These are phyloP conservation scores for Apis dorsata DNA, from an alignment of 1,140 invertebrate species.

Conservation along the genomic window DNA sequence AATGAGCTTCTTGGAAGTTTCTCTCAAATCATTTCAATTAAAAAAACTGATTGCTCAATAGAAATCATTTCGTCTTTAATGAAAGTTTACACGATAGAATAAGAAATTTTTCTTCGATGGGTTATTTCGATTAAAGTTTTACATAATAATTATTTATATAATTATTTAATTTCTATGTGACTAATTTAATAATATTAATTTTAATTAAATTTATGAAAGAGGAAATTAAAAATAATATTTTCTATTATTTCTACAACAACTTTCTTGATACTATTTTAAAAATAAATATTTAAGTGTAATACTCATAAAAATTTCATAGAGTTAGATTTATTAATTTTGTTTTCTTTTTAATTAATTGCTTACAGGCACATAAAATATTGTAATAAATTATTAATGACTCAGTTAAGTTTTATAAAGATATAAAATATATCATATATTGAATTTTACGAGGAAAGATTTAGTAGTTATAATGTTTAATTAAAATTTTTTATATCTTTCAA, in stretches of 20 bases:
- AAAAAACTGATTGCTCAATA: conserved; percentile 56
- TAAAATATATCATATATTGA: no score
- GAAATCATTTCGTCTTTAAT: conserved; percentile 48
- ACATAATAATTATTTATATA: not conserved
- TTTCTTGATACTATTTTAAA: not conserved
- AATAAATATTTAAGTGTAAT: not conserved
- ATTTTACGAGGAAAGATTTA: no score
- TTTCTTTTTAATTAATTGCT: no score
- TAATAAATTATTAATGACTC: no score
- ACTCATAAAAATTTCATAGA: no score
- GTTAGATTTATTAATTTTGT: no score
- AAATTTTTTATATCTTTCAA: no score
- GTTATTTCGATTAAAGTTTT: not conserved
- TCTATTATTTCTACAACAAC: not conserved
- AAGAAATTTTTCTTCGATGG: not conserved
- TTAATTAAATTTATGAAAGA: not conserved
- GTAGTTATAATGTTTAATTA: no score
- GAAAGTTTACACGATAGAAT: conserved; percentile 15
- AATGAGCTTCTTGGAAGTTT: conserved; percentile 70
- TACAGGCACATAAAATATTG: no score
- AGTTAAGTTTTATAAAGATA: no score
- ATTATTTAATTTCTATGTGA: not conserved
- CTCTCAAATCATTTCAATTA: conserved; percentile 54
- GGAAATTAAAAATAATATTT: not conserved
- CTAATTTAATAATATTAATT: not conserved